These are phyloP conservation scores for Ophiodon elongatus DNA, from an alignment of 2,113 vertebrate species.

Conservation along the genomic window DNA sequence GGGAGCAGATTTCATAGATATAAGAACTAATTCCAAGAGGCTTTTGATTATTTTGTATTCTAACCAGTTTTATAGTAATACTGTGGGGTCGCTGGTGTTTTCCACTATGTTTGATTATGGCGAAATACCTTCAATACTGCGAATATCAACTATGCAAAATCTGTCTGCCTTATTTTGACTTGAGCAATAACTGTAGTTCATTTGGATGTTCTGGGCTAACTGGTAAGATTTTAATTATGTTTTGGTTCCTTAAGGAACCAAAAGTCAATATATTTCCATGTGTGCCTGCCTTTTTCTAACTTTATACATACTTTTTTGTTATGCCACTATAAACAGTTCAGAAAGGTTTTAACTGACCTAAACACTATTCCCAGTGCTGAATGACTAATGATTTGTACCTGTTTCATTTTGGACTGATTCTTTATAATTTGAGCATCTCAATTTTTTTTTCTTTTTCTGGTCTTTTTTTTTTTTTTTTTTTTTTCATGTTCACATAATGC, in stretches of 20 bases:
- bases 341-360: slow-evolving; percentile 7
- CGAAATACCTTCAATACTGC: slow-evolving; percentile 40
- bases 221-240: slow-evolving; percentile 44
- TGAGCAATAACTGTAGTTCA: slow-evolving; percentile 55
- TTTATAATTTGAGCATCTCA: slow-evolving; percentile 47
- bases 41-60: slow-evolving; percentile 64
- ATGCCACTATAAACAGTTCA: slow-evolving; percentile 35
- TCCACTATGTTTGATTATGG: slow-evolving; percentile 39
- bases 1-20: slow-evolving; percentile 27
- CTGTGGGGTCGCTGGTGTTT: slow-evolving; percentile 51
- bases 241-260: slow-evolving; percentile 57
- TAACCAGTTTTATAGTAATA: slow-evolving; percentile 68
- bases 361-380: slow-evolving; percentile 30
- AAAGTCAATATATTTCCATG: slow-evolving; percentile 51
- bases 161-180: slow-evolving; percentile 61
- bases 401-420: slow-evolving; percentile 1
- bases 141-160: slow-evolving; percentile 81
- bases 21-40: slow-evolving; percentile 50
- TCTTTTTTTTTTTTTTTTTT: background rate
- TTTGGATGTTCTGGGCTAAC: slow-evolving; percentile 51
- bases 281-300: slow-evolving; percentile 58
- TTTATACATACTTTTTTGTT: slow-evolving; percentile 28
- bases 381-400: background rate
- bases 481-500: slow-evolving; percentile 20
- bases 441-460: background rate